These are phyloP conservation scores for Sebastes vulpes DNA, from an alignment of 2,797 vertebrate species.

Conservation along the genomic window DNA sequence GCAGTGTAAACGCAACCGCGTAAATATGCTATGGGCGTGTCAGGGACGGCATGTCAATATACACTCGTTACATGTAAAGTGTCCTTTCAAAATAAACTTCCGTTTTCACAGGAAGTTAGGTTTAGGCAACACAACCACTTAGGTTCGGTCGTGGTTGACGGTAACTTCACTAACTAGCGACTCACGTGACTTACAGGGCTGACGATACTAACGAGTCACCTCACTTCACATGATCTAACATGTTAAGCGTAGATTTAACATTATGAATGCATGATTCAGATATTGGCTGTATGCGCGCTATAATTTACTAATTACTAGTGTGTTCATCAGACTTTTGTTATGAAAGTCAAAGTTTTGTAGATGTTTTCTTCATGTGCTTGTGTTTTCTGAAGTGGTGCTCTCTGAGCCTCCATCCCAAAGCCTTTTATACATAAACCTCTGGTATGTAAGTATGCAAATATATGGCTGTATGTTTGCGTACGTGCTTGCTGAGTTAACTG, in stretches of 20 bases:
- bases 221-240: not conserved
- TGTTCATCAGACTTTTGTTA: not conserved
- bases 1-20: too few relatives aligned
- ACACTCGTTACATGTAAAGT: too few relatives aligned
- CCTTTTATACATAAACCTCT: not conserved
- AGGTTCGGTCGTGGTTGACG: too few relatives aligned
- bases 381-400: not conserved
- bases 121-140: too few relatives aligned
- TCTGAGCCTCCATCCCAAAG: not conserved
- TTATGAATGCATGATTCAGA: not conserved
- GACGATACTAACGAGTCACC: too few relatives aligned
- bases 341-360: not conserved
- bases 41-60: too few relatives aligned
- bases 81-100: too few relatives aligned
- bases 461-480: not conserved
- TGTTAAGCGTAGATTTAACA: not conserved
- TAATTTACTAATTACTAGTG: not conserved
- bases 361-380: not conserved
- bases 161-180: accelerated
- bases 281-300: not conserved
- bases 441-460: constrained; percentile 8
- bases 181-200: too few relatives aligned
- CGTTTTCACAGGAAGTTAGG: too few relatives aligned
- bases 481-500: constrained; percentile 7
- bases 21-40: too few relatives aligned